phyloP scores from a whole-genome alignment of 2,888 invertebrate genomes.

The Gibbula magus region DNA sequence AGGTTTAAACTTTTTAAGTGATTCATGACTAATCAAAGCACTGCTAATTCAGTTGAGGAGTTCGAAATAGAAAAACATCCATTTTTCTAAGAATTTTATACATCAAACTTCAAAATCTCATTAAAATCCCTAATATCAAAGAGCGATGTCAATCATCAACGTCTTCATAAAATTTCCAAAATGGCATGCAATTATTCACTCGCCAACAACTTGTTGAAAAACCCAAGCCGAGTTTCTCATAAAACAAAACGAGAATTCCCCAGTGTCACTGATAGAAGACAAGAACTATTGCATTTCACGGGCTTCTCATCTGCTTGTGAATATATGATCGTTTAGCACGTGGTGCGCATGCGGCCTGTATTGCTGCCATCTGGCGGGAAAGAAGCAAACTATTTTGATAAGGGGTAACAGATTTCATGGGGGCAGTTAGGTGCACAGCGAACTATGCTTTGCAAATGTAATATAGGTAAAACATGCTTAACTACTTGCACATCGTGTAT shows the following conservation, averaged over 20 bases:
- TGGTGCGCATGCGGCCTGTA: conserved; percentile 15
- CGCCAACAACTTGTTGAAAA: conserved; percentile 15
- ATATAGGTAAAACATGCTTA: conserved; percentile 8
- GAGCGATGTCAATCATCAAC: background rate
- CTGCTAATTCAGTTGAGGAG: too few relatives aligned
- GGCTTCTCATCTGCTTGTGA: background rate
- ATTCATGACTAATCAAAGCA: too few relatives aligned
- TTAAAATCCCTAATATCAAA: background rate
- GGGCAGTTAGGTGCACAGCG: conserved; percentile 13
- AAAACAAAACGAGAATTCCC: background rate
- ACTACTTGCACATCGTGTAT: background rate
- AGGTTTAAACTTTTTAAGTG: too few relatives aligned
- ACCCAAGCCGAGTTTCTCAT: background rate
- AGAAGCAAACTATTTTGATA: conserved; percentile 20
- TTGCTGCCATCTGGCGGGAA: conserved; percentile 12
- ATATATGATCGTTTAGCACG: conserved; percentile 18
- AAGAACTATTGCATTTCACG: conserved; percentile 10
- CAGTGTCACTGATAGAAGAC: background rate
- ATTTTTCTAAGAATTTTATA: background rate
- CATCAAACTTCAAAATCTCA: background rate
- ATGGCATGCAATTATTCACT: conserved; percentile 4
- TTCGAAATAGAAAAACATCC: too few relatives aligned
- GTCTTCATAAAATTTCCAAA: background rate
- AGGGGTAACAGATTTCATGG: conserved; percentile 11
- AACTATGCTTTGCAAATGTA: conserved; percentile 17